Evolutionary conservation across 1,140 invertebrate genomes (phyloP), one percentile per base, ranked within the genome.

Genomic region (Tetramorium alpestre): DNA sequence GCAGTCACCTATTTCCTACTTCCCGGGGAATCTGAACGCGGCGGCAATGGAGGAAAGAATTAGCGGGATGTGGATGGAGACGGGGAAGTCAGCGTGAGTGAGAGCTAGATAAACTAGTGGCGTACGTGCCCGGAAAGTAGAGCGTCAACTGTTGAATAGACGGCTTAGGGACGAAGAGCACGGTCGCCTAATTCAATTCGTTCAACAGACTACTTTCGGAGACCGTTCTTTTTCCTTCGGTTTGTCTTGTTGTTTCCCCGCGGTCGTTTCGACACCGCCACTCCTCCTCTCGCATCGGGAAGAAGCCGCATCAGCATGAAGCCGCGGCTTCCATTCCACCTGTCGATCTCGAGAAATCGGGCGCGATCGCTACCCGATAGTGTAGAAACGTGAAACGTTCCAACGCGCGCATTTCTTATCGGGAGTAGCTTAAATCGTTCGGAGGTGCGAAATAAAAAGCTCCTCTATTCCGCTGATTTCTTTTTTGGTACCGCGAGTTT

Each of bases 91-190:
- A 28, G 49, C 16, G 49, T 11, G 41, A 11, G 72, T 49, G 41
- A 18, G 64, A 75, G 89, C 13, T 67, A 89, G 78, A 91, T 88
- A 89, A 89, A 93, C 88, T 90, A 78, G 62, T n/a, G 86, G 54
- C 60, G 87, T 85, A 89, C 90, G 93, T 94, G 93, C 90, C 76
- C 77, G 87, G 92, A 86, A 90, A 85, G 56, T 88, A 58, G 70
- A 93, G 77, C 80, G 89, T 91, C 89, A 93, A 93, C 93, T 93
- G 93, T 93, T 93, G 93, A 94, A 94, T 94, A 90, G 88, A 91
- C 88, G 76, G 88, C 82, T 90, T 87, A 64, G 90, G 85, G 76
- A 93, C 91, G 90, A 91, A 91, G 91, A 93, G 91, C 92, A 92
- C 91, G 89, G 70, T 49, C 89, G 78, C 67, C 89, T 93, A 93